Evolutionary conservation across 2,797 vertebrate species (phyloP).

Genomic region (Crenuchus spilurus): DNA sequence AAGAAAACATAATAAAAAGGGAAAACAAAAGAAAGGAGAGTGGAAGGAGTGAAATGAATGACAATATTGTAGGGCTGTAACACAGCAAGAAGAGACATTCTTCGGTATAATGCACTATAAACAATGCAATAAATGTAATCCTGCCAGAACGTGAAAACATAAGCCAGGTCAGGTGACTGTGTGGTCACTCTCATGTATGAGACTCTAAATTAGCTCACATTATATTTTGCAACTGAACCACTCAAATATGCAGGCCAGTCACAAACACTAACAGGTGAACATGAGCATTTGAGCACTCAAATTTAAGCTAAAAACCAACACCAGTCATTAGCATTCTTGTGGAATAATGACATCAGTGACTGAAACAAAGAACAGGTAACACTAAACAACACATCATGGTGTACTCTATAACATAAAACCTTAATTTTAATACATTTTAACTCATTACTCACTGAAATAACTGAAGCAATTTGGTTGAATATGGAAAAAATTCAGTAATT

Average conservation of each 20-base stretch:
- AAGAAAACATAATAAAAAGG: not conserved
- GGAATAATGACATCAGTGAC: not conserved
- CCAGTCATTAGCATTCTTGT: not conserved
- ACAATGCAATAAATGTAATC: not conserved
- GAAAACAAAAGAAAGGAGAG: constrained; percentile 25
- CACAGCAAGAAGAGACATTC: constrained; percentile 12
- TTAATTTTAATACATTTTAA: too few species aligned
- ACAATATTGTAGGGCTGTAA: constrained; percentile 8
- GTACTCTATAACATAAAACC: too few species aligned
- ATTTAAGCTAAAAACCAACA: too few species aligned
- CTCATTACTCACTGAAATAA: too few species aligned
- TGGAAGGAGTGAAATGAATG: constrained; percentile 37
- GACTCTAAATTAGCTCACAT: constrained; percentile 30
- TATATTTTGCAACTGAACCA: constrained; percentile 12
- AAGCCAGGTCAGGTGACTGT: not conserved
- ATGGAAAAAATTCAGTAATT: too few species aligned
- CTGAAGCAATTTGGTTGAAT: too few species aligned
- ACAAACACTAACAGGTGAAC: not conserved
- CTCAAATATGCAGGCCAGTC: not conserved
- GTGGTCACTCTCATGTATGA: constrained; percentile 15
- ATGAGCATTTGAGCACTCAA: too few species aligned
- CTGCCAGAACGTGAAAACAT: not conserved
- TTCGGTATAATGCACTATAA: too few species aligned
- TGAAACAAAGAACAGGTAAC: not conserved
- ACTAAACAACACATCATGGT: too few species aligned